Evolutionary conservation across 2,888 invertebrate genomes (phyloP), one percentile per base, ranked within the genome.

Genomic region (Hetaerina titia): DNA sequence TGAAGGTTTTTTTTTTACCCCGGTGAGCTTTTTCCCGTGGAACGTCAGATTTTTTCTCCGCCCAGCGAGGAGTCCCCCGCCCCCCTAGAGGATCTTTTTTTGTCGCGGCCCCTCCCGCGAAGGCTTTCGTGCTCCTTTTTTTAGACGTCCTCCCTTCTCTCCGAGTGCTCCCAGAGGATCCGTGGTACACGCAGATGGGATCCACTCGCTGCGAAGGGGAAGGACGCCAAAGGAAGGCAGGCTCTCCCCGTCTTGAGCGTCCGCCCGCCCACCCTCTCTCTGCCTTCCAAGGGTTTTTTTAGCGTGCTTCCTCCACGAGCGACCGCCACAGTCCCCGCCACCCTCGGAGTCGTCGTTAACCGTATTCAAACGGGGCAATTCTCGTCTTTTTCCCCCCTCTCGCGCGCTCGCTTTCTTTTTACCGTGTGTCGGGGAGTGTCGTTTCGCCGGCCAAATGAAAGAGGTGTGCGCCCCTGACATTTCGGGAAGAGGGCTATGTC

Each of bases 351-450:
- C 8, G 74, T 74, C 69, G 69, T 74, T 69, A 57, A 74, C 92
- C 45, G 92, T 56, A 92, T 92, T 92, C 92, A 92, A 92, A 92
- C 69, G 8, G 64, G 25, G 89, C n/a, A 89, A 58, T 89, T 22
- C 89, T 25, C 74, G 25, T 74, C 74, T 92, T 92, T 92, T 74
- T 89, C 2, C 22, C 45, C 45, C 45, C 45, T 57, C 58, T 22
- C n/a, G 89, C 89, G 58, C 89, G 57, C 89, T 81, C 89, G 57
- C 89, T 19, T 58, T 58, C 89, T 57, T 7, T n/a, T 19, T 69
- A 19, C 22, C 19, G 69, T n/a, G 25, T 31, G 63, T 17, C n/a
- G 22, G 92, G 92, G 69, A 56, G 92, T 74, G 92, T 92, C 69
- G 92, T n/a, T 11, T 74, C 45, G 69, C 25, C 45, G 69, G 69